Conservation (phyloP, 2,888 invertebrate species). For the Sinopyrophorus schimmeli region DNA sequence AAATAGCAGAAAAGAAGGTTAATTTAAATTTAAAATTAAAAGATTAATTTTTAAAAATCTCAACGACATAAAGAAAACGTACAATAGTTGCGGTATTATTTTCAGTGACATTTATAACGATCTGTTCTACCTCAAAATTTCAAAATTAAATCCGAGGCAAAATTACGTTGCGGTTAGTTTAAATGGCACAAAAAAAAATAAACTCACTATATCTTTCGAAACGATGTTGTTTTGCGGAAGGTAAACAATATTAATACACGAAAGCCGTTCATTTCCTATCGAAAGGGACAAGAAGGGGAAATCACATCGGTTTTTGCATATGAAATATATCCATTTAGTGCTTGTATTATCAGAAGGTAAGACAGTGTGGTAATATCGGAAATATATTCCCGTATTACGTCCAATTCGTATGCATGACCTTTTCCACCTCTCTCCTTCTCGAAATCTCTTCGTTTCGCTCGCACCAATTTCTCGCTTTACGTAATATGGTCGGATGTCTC, state of each 20-base stretch:
- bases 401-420: conserved; percentile 50
- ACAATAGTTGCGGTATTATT: too few relatives aligned
- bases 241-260: conserved; percentile 16
- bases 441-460: conserved; percentile 26
- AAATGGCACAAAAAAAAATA: background rate
- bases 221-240: too few relatives aligned
- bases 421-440: conserved; percentile 33
- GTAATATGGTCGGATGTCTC: conserved; percentile 6
- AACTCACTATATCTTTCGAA: background rate
- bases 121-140: too few relatives aligned
- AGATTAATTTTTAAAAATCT: too few relatives aligned
- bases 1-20: too few relatives aligned
- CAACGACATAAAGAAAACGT: too few relatives aligned
- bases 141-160: too few relatives aligned
- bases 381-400: conserved; percentile 49
- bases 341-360: conserved; percentile 46
- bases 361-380: conserved; percentile 47
- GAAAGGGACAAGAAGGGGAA: conserved; percentile 34
- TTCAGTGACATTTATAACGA: too few relatives aligned
- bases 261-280: conserved; percentile 17
- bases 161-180: too few relatives aligned
- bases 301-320: conserved; percentile 38
- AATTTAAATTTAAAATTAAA: too few relatives aligned
- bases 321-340: conserved; percentile 44
- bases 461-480: conserved; percentile 19